Evolutionary conservation across 2,113 vertebrate genomes (phyloP).

Genomic region (Equus quagga): DNA sequence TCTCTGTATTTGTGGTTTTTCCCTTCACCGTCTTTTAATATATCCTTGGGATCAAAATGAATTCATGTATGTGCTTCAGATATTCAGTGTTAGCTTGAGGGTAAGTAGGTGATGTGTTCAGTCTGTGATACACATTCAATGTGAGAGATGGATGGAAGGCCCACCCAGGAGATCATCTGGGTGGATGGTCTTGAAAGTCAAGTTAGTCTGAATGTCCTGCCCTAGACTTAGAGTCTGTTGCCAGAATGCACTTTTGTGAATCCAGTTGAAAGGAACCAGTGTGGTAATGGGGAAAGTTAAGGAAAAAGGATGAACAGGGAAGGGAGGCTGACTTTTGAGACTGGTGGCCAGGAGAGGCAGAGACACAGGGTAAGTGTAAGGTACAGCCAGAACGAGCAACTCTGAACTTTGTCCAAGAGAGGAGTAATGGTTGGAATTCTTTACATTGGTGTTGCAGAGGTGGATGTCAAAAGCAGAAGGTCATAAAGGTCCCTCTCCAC

Average conservation of each 20-base stretch:
- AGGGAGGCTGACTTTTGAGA: neutral
- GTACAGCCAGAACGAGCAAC: neutral
- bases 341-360: neutral
- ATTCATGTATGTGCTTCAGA: neutral
- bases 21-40: neutral
- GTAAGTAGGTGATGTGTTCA: too few relatives aligned
- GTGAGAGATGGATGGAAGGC: neutral
- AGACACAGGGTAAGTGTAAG: neutral
- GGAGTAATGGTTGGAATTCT: neutral
- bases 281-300: neutral
- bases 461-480: neutral
- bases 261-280: neutral
- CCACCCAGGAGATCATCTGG: too few relatives aligned
- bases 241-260: neutral
- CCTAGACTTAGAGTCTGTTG: neutral
- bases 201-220: neutral
- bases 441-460: neutral
- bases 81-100: neutral
- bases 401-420: neutral
- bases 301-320: neutral
- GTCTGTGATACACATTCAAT: neutral
- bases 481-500: neutral
- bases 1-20: constrained; percentile 25
- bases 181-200: neutral
- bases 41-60: neutral